Percentiles rank a stretch among this genome's conserved stretches.
phyloP scores from a whole-genome alignment of 1,140 invertebrate species.

The Drosophila sechellia region DNA sequence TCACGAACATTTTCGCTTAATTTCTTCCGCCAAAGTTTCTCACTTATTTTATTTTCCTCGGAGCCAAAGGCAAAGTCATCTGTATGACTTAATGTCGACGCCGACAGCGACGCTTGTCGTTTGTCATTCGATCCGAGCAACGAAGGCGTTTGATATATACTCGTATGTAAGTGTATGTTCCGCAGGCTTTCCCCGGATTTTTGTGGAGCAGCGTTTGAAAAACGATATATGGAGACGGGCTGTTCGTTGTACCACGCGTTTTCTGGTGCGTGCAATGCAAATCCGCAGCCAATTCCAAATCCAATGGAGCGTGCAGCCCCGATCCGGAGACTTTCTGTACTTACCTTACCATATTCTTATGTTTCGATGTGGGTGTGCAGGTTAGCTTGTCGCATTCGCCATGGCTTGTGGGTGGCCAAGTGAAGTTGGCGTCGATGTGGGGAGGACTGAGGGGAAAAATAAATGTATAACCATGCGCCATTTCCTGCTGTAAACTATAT shows the following conservation, averaged over 20 bases:
- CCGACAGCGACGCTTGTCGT: conserved; percentile 56
- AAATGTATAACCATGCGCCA: background rate
- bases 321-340: conserved; percentile 22
- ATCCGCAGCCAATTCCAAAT: conserved; percentile 61
- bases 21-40: conserved; percentile 31
- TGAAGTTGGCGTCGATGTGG: conserved; percentile 4
- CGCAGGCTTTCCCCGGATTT: conserved; percentile 15
- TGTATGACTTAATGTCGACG: conserved; percentile 60
- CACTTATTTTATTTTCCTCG: background rate
- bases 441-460: conserved; percentile 1
- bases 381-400: conserved; percentile 20
- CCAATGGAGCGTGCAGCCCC: conserved; percentile 58
- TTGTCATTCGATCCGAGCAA: conserved; percentile 70
- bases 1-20: conserved; percentile 55
- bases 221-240: conserved; percentile 54
- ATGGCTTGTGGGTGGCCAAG: conserved; percentile 19
- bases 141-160: conserved; percentile 67
- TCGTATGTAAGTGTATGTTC: background rate
- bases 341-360: conserved; percentile 19
- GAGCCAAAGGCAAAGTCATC: conserved; percentile 46
- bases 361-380: conserved; percentile 34
- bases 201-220: conserved; percentile 58
- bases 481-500: conserved; percentile 4
- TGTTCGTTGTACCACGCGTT: conserved; percentile 55
- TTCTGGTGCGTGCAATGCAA: conserved; percentile 78